A percentile compares a stretch with the other conserved stretches of the same genome.
phyloP scores from a whole-genome alignment of 1,140 invertebrate species.

The Oppia nitens region DNA sequence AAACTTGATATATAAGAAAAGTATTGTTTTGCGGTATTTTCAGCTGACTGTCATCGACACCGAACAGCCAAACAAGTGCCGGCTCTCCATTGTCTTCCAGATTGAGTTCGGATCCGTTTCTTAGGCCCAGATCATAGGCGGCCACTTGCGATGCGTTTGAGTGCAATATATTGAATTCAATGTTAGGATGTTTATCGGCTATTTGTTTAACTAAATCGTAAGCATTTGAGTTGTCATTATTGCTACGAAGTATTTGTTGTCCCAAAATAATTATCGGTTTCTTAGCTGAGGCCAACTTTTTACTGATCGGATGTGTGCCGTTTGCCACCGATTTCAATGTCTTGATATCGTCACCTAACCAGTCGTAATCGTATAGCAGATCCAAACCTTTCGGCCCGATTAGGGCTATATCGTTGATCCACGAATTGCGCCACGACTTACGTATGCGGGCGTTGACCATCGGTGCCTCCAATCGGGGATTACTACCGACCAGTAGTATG shows the following conservation, averaged over 20 bases:
- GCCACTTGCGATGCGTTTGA: constrained; percentile 58
- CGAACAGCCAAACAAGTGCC: constrained; percentile 71
- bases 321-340: constrained; percentile 51
- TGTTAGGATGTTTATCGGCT: constrained; percentile 24
- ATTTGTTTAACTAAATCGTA: constrained; percentile 45
- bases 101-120: constrained; percentile 48
- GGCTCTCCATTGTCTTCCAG: constrained; percentile 46
- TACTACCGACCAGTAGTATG: constrained; percentile 82
- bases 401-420: constrained; percentile 53
- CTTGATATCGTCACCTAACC: constrained; percentile 59
- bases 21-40: constrained; percentile 54
- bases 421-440: constrained; percentile 75
- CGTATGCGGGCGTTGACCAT: constrained; percentile 85
- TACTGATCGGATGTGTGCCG: constrained; percentile 47
- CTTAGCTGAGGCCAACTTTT: constrained; percentile 57
- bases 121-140: constrained; percentile 86
- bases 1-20: constrained; percentile 70
- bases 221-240: constrained; percentile 54
- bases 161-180: constrained; percentile 27
- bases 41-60: constrained; percentile 71
- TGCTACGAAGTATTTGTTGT: constrained; percentile 54
- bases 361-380: constrained; percentile 79
- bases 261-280: constrained; percentile 83
- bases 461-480: constrained; percentile 94
- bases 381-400: constrained; percentile 74